Percentiles rank a stretch among this genome's conserved stretches.
Conservation (phyloP, 2,888 invertebrate genomes). For the Mimachlamys varia region DNA sequence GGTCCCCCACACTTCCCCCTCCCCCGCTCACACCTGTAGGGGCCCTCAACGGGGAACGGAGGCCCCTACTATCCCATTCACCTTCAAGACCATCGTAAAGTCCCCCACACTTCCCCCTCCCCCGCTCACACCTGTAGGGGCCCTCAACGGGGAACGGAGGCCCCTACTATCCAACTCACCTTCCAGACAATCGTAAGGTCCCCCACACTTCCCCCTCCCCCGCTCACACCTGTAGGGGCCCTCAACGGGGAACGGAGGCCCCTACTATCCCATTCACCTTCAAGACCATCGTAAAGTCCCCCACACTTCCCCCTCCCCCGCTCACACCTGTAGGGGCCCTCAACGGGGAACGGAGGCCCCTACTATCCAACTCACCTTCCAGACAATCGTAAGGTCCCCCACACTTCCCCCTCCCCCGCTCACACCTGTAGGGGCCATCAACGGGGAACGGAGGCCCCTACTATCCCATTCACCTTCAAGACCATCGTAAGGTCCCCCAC, state of each 20-base stretch:
- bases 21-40: constrained; percentile 90
- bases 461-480: too few species aligned
- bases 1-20: constrained; percentile 96
- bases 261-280: constrained; percentile 71
- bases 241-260: too few species aligned
- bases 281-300: constrained; percentile 96
- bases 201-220: constrained; percentile 97
- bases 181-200: constrained; percentile 95
- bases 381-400: constrained; percentile 94
- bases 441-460: too few species aligned
- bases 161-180: constrained; percentile 55
- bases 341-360: too few species aligned
- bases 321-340: constrained; percentile 85
- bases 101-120: constrained; percentile 97
- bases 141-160: too few species aligned
- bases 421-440: constrained; percentile 84
- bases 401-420: constrained; percentile 97
- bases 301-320: constrained; percentile 97
- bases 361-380: too few species aligned
- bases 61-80: constrained; percentile 45
- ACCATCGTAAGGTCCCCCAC: constrained; percentile 95
- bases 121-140: constrained; percentile 87
- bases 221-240: constrained; percentile 86
- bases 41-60: too few species aligned
- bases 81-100: constrained; percentile 93